Evolutionary conservation across 2,888 invertebrate genomes (phyloP).

Genomic region (Phyto melanocephala): DNA sequence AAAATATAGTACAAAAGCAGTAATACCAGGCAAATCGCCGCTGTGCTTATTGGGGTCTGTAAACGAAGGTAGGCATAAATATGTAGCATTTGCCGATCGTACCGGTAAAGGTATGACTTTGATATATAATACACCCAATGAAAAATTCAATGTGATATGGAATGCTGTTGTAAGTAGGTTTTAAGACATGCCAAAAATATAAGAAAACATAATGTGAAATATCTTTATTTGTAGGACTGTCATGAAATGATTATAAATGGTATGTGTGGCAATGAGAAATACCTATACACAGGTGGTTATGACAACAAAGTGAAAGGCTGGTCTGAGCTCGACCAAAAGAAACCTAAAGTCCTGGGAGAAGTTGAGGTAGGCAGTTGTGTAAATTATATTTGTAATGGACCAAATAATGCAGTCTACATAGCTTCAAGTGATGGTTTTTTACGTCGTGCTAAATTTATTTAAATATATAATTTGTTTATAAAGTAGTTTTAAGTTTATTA

Average conservation of each 20-base stretch:
- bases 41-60: conserved; percentile 74
- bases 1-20: conserved; percentile 76
- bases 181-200: neutral
- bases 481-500: neutral
- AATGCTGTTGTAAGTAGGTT: conserved; percentile 68
- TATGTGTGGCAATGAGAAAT: conserved; percentile 73
- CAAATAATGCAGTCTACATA: conserved; percentile 71
- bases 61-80: conserved; percentile 71
- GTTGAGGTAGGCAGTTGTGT: conserved; percentile 75
- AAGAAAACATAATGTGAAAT: neutral
- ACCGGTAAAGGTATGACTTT: conserved; percentile 75
- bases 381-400: conserved; percentile 74
- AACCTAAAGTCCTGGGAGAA: conserved; percentile 72
- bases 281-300: conserved; percentile 76
- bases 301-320: conserved; percentile 78
- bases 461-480: conserved; percentile 2
- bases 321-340: conserved; percentile 70
- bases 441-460: conserved; percentile 72
- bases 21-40: conserved; percentile 76
- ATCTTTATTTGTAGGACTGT: conserved; percentile 71
- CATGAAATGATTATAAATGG: conserved; percentile 78
- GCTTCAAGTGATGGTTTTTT: conserved; percentile 75
- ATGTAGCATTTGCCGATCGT: conserved; percentile 75
- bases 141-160: conserved; percentile 73
- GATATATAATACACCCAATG: conserved; percentile 72